phyloP scores from a whole-genome alignment of 2,113 vertebrate species.

The Pomatostomus ruficeps region DNA sequence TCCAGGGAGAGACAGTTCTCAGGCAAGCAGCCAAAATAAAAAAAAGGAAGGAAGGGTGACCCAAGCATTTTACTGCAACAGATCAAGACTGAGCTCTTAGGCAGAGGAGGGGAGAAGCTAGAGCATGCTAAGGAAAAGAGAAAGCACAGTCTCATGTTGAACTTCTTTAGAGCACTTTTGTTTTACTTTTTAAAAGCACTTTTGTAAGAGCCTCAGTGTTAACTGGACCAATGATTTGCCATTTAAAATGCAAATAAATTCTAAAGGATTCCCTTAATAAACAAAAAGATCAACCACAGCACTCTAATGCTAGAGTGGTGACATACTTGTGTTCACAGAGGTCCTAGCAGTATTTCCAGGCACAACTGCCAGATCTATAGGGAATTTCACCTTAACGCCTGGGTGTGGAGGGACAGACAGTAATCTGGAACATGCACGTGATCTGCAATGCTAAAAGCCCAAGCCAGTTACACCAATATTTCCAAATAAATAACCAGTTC shows the following conservation, averaged over 20 bases:
- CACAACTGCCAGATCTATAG: not conserved
- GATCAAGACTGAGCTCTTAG: not conserved
- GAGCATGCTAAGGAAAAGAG: not conserved
- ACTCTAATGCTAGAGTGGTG: not conserved
- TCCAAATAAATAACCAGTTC: not conserved
- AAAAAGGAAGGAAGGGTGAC: not conserved
- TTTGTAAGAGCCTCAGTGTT: not conserved
- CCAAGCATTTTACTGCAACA: not conserved
- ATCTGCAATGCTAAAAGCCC: not conserved
- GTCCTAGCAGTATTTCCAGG: not conserved
- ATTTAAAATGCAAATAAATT: not conserved
- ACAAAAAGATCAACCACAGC: not conserved
- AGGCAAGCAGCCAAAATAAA: not conserved
- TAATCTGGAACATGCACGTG: not conserved
- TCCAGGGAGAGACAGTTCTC: not conserved
- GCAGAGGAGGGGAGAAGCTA: not conserved
- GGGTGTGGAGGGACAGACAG: not conserved
- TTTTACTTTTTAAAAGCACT: not conserved
- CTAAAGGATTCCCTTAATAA: not conserved
- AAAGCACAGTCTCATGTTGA: not conserved
- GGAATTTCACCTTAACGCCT: not conserved
- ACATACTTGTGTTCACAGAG: not conserved
- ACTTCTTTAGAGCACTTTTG: not conserved
- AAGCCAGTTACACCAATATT: not conserved
- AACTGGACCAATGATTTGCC: not conserved